Percentiles rank a stretch among this genome's conserved stretches.
Conservation (phyloP, 2,797 vertebrate species). For the Aphelocoma californica region DNA sequence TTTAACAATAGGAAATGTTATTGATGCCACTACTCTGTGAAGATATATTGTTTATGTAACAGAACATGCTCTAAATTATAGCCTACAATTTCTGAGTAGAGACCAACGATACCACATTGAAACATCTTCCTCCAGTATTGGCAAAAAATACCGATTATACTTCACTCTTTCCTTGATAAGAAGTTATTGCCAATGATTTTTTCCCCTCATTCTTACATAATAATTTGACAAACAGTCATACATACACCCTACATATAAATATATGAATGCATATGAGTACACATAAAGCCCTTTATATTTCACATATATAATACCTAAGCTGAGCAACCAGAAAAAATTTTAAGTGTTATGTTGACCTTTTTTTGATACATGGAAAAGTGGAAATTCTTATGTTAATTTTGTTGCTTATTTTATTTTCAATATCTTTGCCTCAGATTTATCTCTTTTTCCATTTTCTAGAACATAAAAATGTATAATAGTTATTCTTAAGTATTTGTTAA, state of each 20-base stretch:
- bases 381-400: neutral
- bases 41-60: neutral
- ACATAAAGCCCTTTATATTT: neutral
- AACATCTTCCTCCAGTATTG: neutral
- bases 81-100: neutral
- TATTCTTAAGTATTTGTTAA: conserved; percentile 46
- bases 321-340: neutral
- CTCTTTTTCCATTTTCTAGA: neutral
- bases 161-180: neutral
- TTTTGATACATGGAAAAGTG: neutral
- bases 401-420: neutral
- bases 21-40: neutral
- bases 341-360: neutral
- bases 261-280: neutral
- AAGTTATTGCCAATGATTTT: neutral
- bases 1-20: neutral
- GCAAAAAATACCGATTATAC: neutral
- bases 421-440: neutral
- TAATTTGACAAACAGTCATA: neutral
- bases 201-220: neutral
- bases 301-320: neutral
- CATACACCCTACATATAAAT: neutral
- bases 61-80: neutral
- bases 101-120: neutral
- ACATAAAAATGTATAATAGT: conserved; percentile 9